phyloP scores from a whole-genome alignment of 2,888 invertebrate species.

The Tinea pellionella region DNA sequence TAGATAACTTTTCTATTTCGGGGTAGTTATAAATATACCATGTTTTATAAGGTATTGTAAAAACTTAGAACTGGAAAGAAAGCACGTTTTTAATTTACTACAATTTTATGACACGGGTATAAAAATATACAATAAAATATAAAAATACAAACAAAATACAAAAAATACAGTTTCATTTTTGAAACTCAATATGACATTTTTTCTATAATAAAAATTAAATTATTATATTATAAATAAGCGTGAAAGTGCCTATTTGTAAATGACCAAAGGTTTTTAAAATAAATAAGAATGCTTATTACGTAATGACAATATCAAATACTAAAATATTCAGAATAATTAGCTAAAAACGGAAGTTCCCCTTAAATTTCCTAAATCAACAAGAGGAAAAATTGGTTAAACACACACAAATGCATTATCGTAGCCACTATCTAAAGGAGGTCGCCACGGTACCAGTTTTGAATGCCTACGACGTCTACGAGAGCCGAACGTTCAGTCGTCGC shows the following conservation, averaged over 20 bases:
- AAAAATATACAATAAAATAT: too few species aligned
- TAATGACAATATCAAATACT: background rate
- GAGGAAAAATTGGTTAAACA: background rate
- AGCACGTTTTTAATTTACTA: background rate
- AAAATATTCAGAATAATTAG: background rate
- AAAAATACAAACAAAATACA: too few species aligned
- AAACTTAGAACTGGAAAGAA: background rate
- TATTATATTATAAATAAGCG: too few species aligned
- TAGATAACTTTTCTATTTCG: too few species aligned
- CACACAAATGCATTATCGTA: constrained; percentile 3
- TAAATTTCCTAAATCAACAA: background rate
- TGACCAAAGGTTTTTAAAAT: too few species aligned
- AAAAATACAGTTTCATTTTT: too few species aligned
- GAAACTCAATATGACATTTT: too few species aligned
- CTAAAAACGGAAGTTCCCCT: background rate
- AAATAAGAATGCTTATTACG: too few species aligned
- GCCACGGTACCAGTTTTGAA: background rate
- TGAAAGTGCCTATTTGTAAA: too few species aligned
- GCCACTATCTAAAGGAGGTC: background rate
- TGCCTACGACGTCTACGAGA: background rate
- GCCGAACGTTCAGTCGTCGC: constrained; percentile 14
- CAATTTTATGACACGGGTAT: background rate
- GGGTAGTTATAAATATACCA: too few species aligned
- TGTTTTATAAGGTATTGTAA: background rate
- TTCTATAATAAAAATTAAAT: too few species aligned